phyloP scores from a whole-genome alignment of 2,888 invertebrate species.

The Callosobruchus maculatus region DNA sequence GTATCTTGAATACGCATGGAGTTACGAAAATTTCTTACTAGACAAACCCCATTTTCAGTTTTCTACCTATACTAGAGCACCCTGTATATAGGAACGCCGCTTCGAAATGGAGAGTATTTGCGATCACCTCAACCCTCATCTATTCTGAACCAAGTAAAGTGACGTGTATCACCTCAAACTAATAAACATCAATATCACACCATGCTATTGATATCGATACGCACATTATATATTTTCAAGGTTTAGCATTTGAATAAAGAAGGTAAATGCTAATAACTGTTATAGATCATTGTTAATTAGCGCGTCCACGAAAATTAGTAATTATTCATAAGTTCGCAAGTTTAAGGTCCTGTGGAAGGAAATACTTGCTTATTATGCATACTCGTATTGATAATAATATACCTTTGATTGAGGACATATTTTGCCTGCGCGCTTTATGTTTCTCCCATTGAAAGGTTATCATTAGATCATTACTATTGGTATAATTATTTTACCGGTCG shows the following conservation, averaged over 20 bases:
- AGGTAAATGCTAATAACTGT: neutral
- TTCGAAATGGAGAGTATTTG: too few species aligned
- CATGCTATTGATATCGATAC: neutral
- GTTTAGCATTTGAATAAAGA: neutral
- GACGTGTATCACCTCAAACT: neutral
- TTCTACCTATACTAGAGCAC: too few species aligned
- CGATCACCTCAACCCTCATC: too few species aligned
- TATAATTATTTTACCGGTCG: too few species aligned
- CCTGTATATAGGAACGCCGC: too few species aligned
- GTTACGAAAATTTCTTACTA: too few species aligned
- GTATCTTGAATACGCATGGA: too few species aligned
- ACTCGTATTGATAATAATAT: neutral
- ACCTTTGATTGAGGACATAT: neutral
- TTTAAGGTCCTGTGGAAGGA: neutral
- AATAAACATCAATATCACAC: neutral
- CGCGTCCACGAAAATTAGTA: neutral
- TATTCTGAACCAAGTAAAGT: too few species aligned
- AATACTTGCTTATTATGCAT: neutral
- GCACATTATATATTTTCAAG: neutral
- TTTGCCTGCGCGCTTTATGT: neutral
- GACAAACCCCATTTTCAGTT: too few species aligned
- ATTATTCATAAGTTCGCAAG: neutral
- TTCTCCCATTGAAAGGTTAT: neutral
- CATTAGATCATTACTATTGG: neutral
- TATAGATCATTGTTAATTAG: neutral